Conservation (phyloP, 2,797 vertebrate genomes). For the Micropoecilia bifurca region DNA sequence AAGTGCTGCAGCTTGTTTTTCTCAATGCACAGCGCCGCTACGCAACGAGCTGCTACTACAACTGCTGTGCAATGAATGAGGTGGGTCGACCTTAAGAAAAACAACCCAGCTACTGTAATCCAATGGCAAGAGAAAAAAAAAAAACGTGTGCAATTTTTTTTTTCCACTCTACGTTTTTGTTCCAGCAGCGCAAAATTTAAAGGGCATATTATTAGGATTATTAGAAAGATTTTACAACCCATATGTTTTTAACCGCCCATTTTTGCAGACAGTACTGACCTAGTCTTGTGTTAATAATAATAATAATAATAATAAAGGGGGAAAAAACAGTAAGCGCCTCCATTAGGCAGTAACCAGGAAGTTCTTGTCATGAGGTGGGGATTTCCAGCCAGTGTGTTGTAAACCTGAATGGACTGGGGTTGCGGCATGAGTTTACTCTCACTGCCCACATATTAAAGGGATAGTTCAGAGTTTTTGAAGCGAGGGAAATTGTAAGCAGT, state of each 20-base stretch:
- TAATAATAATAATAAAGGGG: background rate
- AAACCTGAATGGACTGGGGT: conserved; percentile 74
- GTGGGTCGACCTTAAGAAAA: conserved; percentile 55
- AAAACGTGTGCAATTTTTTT: conserved; percentile 2
- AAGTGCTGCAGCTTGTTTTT: conserved; percentile 68
- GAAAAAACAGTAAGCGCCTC: conserved; percentile 45
- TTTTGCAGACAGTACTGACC: conserved; percentile 37
- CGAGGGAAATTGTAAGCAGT: background rate
- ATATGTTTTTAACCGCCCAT: background rate
- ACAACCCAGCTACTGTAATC: conserved; percentile 22
- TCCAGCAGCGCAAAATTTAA: background rate
- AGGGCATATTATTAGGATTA: conserved; percentile 27
- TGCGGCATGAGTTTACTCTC: conserved; percentile 55
- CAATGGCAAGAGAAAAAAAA: background rate
- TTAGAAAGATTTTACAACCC: conserved; percentile 17
- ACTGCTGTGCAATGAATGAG: conserved; percentile 68
- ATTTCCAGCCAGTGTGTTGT: conserved; percentile 77
- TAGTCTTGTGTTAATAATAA: conserved; percentile 31
- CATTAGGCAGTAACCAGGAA: conserved; percentile 76
- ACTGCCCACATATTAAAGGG: conserved; percentile 62
- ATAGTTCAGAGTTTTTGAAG: background rate
- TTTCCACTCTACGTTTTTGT: background rate
- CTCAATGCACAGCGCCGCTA: conserved; percentile 65
- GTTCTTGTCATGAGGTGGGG: conserved; percentile 78
- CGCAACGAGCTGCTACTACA: conserved; percentile 61